These are phyloP conservation scores for Neelides sp. DNA, from an alignment of 1,140 invertebrate species.

Conservation along the genomic window DNA sequence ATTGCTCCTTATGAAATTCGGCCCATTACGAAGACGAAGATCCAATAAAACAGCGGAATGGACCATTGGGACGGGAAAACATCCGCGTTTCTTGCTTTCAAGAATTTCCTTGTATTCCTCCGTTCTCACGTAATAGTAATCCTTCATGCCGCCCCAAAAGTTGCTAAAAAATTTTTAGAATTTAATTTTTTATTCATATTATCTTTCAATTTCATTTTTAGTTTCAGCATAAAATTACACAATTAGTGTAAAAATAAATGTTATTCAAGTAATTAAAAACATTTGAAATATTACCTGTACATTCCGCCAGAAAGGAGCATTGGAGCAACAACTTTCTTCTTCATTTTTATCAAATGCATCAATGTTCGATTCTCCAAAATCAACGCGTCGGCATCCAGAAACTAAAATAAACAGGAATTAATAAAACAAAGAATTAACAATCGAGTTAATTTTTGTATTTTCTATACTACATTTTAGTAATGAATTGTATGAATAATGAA, in stretches of 20 bases:
- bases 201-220: too few species aligned
- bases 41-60: conserved; percentile 77
- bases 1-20: conserved; percentile 46
- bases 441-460: background rate
- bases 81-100: conserved; percentile 55
- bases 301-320: conserved; percentile 71
- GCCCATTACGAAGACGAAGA: conserved; percentile 47
- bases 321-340: conserved; percentile 57
- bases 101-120: conserved; percentile 75
- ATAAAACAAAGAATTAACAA: conserved; percentile 27
- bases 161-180: conserved; percentile 49
- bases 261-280: background rate
- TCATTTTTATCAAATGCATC: conserved; percentile 51
- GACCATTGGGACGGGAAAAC: conserved; percentile 79
- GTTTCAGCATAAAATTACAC: too few species aligned
- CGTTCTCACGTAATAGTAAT: conserved; percentile 73
- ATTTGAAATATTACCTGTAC: conserved; percentile 44
- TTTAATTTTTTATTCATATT: too few species aligned
- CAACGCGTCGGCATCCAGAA: conserved; percentile 79
- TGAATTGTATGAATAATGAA: background rate
- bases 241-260: too few species aligned
- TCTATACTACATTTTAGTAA: background rate
- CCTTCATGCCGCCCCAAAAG: conserved; percentile 87
- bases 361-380: conserved; percentile 60
- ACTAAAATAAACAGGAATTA: conserved; percentile 45